A percentile compares a stretch with the other conserved stretches of the same genome.
phyloP scores from a whole-genome alignment of 2,797 vertebrate species.

The Rhabdomys pumilio region DNA sequence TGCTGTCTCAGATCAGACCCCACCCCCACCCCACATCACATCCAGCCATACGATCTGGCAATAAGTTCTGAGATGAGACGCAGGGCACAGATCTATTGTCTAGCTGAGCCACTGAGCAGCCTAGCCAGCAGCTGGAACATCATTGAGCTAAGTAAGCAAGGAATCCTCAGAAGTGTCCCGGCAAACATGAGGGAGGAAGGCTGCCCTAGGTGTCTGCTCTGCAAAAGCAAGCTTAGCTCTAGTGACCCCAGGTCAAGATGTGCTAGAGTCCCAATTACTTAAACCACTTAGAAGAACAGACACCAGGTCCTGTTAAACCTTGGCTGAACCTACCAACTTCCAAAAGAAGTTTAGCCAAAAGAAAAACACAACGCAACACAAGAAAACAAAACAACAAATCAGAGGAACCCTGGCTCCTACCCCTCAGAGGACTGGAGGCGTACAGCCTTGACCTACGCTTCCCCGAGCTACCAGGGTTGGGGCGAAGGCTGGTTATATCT shows the following conservation, averaged over 20 bases:
- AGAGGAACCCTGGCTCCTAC: constrained; percentile 36
- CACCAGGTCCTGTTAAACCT: constrained; percentile 35
- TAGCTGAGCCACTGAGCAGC: neutral
- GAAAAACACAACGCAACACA: neutral
- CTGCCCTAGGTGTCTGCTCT: neutral
- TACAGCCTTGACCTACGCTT: neutral
- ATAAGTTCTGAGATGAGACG: neutral
- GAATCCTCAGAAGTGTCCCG: neutral
- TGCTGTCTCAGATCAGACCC: neutral
- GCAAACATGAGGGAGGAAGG: neutral
- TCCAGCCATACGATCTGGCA: neutral
- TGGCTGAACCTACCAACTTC: constrained; percentile 9
- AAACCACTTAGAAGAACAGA: neutral
- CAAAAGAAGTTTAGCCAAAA: constrained; percentile 49
- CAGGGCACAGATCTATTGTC: neutral
- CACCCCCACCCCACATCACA: neutral
- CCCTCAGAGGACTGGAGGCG: neutral
- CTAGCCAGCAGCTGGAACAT: neutral
- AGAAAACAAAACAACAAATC: neutral
- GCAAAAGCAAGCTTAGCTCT: neutral
- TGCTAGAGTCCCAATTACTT: neutral
- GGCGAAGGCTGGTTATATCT: neutral
- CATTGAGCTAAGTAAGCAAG: constrained; percentile 49
- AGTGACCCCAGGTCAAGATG: neutral
- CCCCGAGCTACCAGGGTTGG: neutral